Evolutionary conservation across 2,888 invertebrate genomes (phyloP).

Genomic region (Agrotis puta): DNA sequence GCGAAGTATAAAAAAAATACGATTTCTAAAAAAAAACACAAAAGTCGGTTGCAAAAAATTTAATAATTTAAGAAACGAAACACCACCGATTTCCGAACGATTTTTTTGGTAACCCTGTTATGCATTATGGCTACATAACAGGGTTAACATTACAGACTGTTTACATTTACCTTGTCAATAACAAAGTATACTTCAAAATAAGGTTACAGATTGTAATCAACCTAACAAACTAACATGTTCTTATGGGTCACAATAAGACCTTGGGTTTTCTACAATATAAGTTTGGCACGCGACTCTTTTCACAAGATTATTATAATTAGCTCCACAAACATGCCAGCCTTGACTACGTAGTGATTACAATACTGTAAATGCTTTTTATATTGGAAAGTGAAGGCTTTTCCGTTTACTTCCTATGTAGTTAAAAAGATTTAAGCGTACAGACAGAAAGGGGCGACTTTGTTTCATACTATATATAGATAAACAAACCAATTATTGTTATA

Average conservation of each 20-base stretch:
- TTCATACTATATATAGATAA: too few relatives aligned
- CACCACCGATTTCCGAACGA: too few relatives aligned
- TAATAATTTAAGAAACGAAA: too few relatives aligned
- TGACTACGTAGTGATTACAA: conserved; percentile 22
- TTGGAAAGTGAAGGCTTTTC: neutral
- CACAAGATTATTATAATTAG: conserved; percentile 55
- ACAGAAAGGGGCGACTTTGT: too few relatives aligned
- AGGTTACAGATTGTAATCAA: conserved; percentile 52
- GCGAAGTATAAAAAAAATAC: too few relatives aligned
- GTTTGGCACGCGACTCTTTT: conserved; percentile 41
- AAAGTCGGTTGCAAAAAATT: too few relatives aligned
- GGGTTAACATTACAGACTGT: too few relatives aligned
- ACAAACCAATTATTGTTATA: too few relatives aligned
- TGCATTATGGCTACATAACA: too few relatives aligned
- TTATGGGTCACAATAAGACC: conserved; percentile 36
- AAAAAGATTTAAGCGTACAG: too few relatives aligned
- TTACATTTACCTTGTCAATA: conserved; percentile 39
- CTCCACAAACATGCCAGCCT: conserved; percentile 32
- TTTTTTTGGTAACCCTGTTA: neutral
- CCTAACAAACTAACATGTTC: conserved; percentile 18
- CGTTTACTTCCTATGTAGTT: too few relatives aligned
- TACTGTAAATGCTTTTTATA: conserved; percentile 23
- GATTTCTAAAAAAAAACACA: too few relatives aligned
- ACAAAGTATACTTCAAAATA: conserved; percentile 27
- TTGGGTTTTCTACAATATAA: conserved; percentile 38